Conservation (phyloP, 1,140 invertebrate genomes). For the Palaemon carinicauda region DNA sequence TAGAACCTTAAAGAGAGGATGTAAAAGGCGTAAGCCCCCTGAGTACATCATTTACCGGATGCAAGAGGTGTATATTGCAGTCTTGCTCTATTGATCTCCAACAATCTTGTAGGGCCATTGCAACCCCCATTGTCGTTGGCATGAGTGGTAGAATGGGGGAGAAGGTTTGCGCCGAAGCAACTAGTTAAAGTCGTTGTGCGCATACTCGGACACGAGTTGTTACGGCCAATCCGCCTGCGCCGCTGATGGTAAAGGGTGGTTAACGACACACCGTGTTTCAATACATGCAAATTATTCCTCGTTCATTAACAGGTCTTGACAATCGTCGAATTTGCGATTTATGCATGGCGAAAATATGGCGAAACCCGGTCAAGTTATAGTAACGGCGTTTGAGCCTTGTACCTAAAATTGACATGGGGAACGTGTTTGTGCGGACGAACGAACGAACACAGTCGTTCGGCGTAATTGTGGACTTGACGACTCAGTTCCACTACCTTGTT, state of each 20-base stretch:
- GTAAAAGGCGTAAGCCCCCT: too few relatives aligned
- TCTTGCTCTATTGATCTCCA: neutral
- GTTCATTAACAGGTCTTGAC: neutral
- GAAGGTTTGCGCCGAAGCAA: constrained; percentile 23
- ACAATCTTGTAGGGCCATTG: neutral
- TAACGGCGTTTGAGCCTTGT: neutral
- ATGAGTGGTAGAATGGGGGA: constrained; percentile 13
- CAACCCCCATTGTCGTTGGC: neutral
- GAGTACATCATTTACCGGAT: too few relatives aligned
- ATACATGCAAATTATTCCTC: neutral
- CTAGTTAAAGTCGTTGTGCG: constrained; percentile 25
- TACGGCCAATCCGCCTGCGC: constrained; percentile 45
- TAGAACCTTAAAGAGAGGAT: too few relatives aligned
- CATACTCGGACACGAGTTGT: constrained; percentile 41
- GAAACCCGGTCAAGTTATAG: neutral
- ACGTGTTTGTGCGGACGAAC: neutral
- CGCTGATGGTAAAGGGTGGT: constrained; percentile 42
- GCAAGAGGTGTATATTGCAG: neutral
- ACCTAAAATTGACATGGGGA: too few relatives aligned
- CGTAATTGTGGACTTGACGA: constrained; percentile 52
- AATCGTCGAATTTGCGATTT: neutral
- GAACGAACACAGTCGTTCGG: constrained; percentile 39
- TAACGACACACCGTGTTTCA: constrained; percentile 31
- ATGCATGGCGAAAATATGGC: neutral
- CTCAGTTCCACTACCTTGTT: constrained; percentile 50